Evolutionary conservation across 1,140 invertebrate species (phyloP), one percentile per base, ranked within the genome.

Genomic region (Caenorhabditis brenneri): DNA sequence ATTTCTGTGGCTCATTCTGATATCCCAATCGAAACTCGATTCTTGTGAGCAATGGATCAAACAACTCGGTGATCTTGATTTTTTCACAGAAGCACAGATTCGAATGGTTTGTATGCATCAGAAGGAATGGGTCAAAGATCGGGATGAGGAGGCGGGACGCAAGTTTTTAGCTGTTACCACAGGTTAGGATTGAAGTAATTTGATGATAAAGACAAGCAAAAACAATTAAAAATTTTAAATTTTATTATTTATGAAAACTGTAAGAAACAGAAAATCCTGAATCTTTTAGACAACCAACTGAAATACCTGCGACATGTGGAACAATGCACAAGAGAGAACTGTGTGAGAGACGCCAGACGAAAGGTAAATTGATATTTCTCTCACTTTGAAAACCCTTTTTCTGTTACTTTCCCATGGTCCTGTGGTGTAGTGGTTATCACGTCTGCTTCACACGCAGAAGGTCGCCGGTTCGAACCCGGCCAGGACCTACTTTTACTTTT

Each of bases 31-130:
- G 24, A 74, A 74, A 42, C 65, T 74, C n/a, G 65, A 74, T 15
- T 74, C 65, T 42, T 74, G 65, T 74, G 65, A 74, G 36, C 65
- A 74, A 42, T 74, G 65, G 65, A 46, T 74, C n/a, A 46, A 74
- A 42, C 65, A 74, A 42, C 36, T 74, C 36, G 36, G 36, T 74
- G 65, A 74, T 74, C 65, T 74, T 42, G 85, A 86, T 46, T 86
- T 86, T 58, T 84, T 86, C 85, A 79, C 84, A 24, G 85, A 81
- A 29, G 86, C 87, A 22, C 79, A 86, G 48, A 51, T 86, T 60
- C 86, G 87, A 24, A 80, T 87, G 36, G 87, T 88, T 22, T 88
- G 87, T 84, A 48, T 53, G 36, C 87, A 88, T 79, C 87, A 87
- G 19, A 81, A 51, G 19, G 82, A 84, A 69, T 88, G 87, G 87